phyloP scores from a whole-genome alignment of 1,140 invertebrate genomes.

The Drosophila malerkotliana region DNA sequence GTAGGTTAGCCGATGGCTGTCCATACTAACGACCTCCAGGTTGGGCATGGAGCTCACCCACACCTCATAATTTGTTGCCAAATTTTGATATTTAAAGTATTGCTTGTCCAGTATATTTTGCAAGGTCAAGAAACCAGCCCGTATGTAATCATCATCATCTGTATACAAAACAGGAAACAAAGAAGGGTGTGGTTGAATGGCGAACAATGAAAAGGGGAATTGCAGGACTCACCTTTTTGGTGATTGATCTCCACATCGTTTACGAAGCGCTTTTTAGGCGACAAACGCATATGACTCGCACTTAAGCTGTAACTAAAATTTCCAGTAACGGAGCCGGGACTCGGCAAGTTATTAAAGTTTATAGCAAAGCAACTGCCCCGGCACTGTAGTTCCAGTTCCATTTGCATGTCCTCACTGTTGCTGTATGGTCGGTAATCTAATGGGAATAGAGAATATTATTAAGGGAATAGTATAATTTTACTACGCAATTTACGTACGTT shows the following conservation, averaged over 20 bases:
- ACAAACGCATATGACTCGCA: constrained; percentile 60
- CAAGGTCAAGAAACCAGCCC: constrained; percentile 62
- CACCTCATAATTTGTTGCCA: constrained; percentile 46
- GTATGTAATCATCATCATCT: constrained; percentile 78
- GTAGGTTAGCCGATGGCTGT: constrained; percentile 57
- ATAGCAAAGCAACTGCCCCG: constrained; percentile 58
- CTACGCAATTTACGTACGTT: constrained; percentile 64
- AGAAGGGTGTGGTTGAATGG: constrained; percentile 3
- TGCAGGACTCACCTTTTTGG: constrained; percentile 49
- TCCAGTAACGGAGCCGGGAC: not conserved
- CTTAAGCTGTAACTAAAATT: constrained; percentile 59
- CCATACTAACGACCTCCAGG: constrained; percentile 42
- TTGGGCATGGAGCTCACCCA: constrained; percentile 65
- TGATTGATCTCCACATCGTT: constrained; percentile 72
- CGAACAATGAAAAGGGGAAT: not conserved
- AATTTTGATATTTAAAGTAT: constrained; percentile 54
- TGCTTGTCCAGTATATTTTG: constrained; percentile 64
- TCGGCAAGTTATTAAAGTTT: constrained; percentile 53
- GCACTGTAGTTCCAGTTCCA: constrained; percentile 66
- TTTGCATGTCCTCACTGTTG: constrained; percentile 64
- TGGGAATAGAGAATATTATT: not conserved
- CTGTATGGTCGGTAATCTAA: constrained; percentile 55
- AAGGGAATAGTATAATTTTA: not conserved
- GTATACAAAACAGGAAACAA: constrained; percentile 9
- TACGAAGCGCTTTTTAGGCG: constrained; percentile 69